Conservation (phyloP, 2,888 invertebrate genomes). For the Nymphalis urticae region DNA sequence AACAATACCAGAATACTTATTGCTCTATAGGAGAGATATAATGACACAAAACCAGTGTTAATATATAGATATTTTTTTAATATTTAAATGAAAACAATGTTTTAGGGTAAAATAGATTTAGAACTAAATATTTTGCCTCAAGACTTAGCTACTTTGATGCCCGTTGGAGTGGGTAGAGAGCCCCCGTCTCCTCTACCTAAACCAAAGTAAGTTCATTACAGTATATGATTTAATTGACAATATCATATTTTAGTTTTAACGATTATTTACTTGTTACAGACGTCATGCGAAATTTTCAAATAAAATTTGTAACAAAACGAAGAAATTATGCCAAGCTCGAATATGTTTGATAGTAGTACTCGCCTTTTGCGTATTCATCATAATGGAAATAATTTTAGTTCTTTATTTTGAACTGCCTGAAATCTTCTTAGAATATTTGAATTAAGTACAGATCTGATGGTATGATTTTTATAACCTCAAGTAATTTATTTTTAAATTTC, state of each 20-base stretch:
- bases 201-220: conserved; percentile 79
- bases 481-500: not conserved
- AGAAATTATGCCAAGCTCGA: not conserved
- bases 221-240: not conserved
- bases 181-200: conserved; percentile 83
- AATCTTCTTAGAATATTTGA: conserved; percentile 15
- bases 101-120: conserved; percentile 86
- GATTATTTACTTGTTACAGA: conserved; percentile 15
- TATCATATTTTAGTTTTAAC: not conserved
- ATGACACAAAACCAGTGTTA: no score
- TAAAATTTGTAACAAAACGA: conserved; percentile 5
- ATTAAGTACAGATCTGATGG: not conserved
- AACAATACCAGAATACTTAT: no score
- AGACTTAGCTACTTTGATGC: conserved; percentile 81
- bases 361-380: conserved; percentile 1
- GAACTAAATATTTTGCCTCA: conserved; percentile 83
- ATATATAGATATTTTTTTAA: no score
- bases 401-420: conserved; percentile 21
- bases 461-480: not conserved
- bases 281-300: not conserved
- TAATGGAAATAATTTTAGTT: conserved; percentile 6
- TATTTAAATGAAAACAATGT: not conserved
- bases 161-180: conserved; percentile 84
- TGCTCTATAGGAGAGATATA: no score
- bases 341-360: not conserved